Conservation (phyloP, 2,888 invertebrate genomes). For the Acleris sparsana region DNA sequence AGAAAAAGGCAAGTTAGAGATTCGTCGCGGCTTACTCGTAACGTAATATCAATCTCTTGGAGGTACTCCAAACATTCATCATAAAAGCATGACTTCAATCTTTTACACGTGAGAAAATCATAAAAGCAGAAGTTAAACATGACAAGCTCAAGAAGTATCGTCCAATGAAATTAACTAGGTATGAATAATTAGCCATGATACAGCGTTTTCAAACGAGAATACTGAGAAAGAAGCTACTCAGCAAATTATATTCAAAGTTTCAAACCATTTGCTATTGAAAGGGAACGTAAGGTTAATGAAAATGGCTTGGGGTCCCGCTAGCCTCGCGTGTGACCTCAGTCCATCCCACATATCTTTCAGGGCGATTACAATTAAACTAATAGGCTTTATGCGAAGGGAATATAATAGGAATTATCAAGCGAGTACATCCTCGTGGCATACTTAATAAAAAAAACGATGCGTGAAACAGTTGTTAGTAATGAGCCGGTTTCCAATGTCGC, state of each 20-base stretch:
- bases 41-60: no score
- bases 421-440: background rate
- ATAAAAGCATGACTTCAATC: no score
- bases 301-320: conserved; percentile 19
- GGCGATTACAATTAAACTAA: conserved; percentile 9
- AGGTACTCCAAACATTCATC: no score
- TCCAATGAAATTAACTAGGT: no score
- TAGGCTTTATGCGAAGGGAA: background rate
- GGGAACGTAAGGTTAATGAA: conserved; percentile 26
- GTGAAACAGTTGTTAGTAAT: conserved; percentile 47
- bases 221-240: background rate
- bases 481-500: conserved; percentile 34
- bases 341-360: conserved; percentile 47
- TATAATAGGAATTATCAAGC: background rate
- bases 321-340: conserved; percentile 34
- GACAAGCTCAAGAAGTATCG: no score
- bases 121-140: no score
- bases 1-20: conserved; percentile 3
- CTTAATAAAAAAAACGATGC: conserved; percentile 47
- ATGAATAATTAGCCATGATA: no score
- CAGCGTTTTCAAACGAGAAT: no score
- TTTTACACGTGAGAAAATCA: no score
- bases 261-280: conserved; percentile 13
- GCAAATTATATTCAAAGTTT: conserved; percentile 19
- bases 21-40: background rate